phyloP scores from a whole-genome alignment of 92 coral and sea anemone genomes.

The Porites evermanni region DNA sequence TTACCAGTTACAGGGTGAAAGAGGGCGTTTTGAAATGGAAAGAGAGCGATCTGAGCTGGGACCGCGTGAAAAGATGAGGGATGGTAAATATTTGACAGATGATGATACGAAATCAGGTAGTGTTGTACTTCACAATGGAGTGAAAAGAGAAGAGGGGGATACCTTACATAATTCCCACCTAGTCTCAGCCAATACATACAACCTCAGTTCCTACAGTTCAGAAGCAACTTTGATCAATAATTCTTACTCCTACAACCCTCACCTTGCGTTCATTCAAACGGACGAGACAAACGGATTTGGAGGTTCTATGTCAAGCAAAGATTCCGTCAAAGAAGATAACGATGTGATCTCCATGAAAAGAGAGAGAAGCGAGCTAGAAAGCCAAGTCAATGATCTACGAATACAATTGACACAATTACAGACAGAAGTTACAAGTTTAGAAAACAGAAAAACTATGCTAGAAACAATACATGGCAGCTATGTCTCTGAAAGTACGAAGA shows the following conservation, averaged over 20 bases:
- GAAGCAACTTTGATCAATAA: background rate
- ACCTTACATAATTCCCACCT: background rate
- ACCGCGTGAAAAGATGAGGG: background rate
- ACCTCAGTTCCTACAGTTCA: background rate
- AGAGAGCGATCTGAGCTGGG: background rate
- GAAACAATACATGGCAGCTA: conserved; percentile 59
- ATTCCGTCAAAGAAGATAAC: conserved; percentile 57
- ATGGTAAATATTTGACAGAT: background rate
- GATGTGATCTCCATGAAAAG: conserved; percentile 61
- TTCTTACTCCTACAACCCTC: background rate
- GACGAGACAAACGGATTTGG: background rate
- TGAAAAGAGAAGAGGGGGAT: background rate
- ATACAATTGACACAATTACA: conserved; percentile 74
- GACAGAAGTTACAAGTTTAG: conserved; percentile 79
- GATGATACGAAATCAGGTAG: background rate
- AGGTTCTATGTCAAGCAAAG: background rate
- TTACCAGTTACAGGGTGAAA: conserved; percentile 45
- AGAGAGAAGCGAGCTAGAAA: conserved; percentile 75
- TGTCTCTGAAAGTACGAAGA: conserved; percentile 19
- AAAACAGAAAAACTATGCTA: conserved; percentile 73
- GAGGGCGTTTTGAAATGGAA: conserved; percentile 7
- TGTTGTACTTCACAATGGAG: background rate
- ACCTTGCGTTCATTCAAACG: background rate
- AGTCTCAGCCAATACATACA: background rate
- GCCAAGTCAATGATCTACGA: conserved; percentile 80